phyloP scores from a whole-genome alignment of 1,140 invertebrate species.

The Anastatus disparis region DNA sequence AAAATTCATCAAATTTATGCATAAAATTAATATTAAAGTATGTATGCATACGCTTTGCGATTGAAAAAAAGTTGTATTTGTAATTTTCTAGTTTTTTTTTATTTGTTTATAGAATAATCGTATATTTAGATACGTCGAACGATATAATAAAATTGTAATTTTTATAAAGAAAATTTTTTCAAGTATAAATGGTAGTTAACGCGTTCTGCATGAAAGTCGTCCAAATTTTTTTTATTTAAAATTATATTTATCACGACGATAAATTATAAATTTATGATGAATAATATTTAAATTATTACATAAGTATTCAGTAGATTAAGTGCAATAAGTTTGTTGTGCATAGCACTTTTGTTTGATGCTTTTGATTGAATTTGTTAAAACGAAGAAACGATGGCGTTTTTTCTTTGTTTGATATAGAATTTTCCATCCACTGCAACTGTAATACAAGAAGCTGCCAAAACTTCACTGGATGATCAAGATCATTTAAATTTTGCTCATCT shows the following conservation, averaged over 20 bases:
- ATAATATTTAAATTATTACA: not conserved
- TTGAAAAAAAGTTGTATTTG: conserved; percentile 32
- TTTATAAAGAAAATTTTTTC: not conserved
- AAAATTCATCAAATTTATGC: conserved; percentile 26
- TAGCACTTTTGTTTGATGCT: conserved; percentile 16
- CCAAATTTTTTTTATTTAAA: conserved; percentile 3
- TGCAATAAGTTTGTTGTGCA: not conserved
- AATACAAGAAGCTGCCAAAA: conserved; percentile 15
- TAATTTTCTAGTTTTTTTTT: conserved; percentile 32
- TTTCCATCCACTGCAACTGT: conserved; percentile 8
- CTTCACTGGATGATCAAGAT: conserved; percentile 3
- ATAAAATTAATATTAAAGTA: conserved; percentile 35
- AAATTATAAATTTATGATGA: not conserved
- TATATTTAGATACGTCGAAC: not conserved
- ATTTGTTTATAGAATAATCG: no score
- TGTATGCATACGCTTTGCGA: conserved; percentile 15
- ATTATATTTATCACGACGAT: not conserved
- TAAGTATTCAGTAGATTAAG: not conserved
- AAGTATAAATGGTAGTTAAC: conserved; percentile 17
- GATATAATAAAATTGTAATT: conserved; percentile 13
- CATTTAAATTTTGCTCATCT: conserved; percentile 19
- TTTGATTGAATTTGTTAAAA: not conserved
- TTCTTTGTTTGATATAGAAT: conserved; percentile 29
- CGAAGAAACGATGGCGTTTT: conserved; percentile 26
- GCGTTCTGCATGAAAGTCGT: not conserved